Base-by-base conservation (phyloP, 2,113 vertebrate species). In the Scortum barcoo region DNA sequence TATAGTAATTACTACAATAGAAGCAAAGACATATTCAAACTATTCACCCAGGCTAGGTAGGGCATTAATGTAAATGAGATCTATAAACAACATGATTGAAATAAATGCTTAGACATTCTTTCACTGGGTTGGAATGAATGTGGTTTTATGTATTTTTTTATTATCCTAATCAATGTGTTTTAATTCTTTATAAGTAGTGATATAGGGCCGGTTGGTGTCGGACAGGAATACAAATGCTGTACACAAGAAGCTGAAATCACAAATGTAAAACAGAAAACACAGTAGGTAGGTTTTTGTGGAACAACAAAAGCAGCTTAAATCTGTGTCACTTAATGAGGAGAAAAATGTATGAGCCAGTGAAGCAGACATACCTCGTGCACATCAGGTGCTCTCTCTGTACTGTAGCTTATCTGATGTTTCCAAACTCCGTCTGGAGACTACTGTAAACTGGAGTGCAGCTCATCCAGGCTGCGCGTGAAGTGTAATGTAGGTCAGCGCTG, bases 401-500 rank as follows among this genome's bases (percentile, higher is more conserved):
- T 70, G 26, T 22, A 44, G 38, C 48, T 58, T n/a, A 83, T 68
- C 17, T 30, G 66, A 69, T 76, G 71, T 75, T 61, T 81, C 7
- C 69, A 60, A 58, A 75, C 60, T 77, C 67, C 38, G 73, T 73
- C 73, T n/a, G 24, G 58, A 69, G 70, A 75, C 62, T 7, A 3
- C 16, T 50, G 60, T 36, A 58, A 30, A 44, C 57, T 76, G 56
- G 71, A 33, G 65, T 44, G 78, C 66, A 33, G 86, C 69, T 86
- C 72, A 77, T 53, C 67, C 62, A 17, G 46, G 80, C 76, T 70
- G 22, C 8, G 22, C 8, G 7, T 56, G 57, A 33, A 84, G 63
- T 74, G 80, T 72, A 84, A 91, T 86, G 88, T 92, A 91, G 90
- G 91, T 93, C 88, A 90, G 83, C 83, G 89, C 76, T 62, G 60